These are phyloP conservation scores for Lepus oiostolus DNA, from an alignment of 2,797 vertebrate species.

Conservation along the genomic window DNA sequence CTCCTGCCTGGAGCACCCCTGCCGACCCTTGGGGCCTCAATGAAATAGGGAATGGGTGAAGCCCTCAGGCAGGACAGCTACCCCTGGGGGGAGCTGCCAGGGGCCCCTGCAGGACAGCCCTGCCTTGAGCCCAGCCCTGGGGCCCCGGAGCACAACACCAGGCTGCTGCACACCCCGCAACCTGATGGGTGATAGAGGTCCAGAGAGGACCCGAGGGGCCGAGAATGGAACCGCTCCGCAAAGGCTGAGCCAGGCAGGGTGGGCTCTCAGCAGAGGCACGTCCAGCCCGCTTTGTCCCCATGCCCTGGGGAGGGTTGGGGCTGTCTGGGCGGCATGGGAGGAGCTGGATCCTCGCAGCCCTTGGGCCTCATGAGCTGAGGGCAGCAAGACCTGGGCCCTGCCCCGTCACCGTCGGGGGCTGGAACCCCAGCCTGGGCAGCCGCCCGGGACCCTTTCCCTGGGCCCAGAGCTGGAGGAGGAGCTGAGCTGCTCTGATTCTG, in stretches of 20 bases:
- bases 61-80: background rate
- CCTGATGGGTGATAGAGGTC: background rate
- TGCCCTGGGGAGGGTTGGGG: background rate
- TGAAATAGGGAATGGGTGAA: background rate
- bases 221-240: background rate
- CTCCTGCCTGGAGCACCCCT: background rate
- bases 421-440: background rate
- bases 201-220: background rate
- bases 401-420: no score
- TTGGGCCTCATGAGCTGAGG: background rate
- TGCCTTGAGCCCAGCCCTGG: background rate
- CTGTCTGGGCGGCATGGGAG: no score
- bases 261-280: background rate
- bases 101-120: no score
- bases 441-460: background rate
- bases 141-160: background rate
- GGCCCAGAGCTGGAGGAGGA: background rate
- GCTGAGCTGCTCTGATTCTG: background rate
- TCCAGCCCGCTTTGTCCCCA: background rate
- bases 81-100: no score
- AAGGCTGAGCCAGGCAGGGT: accelerated
- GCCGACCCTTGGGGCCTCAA: accelerated
- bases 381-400: background rate
- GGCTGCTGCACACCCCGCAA: background rate
- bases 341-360: background rate